A percentile compares a stretch with the other conserved stretches of the same genome.
Evolutionary conservation across 1,140 invertebrate species (phyloP).

Genomic region (Leptinotarsa undecemlineata): DNA sequence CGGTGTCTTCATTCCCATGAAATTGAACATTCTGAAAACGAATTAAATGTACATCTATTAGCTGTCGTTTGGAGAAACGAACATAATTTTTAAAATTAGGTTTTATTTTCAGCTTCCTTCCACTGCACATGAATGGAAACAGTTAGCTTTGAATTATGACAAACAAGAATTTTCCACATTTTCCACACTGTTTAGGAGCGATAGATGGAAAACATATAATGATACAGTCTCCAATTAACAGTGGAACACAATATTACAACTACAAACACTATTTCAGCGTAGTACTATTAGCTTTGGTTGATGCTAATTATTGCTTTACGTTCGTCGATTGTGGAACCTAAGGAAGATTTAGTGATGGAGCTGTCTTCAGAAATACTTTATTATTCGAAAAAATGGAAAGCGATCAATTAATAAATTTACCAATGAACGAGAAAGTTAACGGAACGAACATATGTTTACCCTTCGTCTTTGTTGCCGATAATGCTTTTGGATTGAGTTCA

Average conservation of each 20-base stretch:
- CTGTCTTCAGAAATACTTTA: conserved; percentile 33
- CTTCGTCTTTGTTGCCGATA: conserved; percentile 51
- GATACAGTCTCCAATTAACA: conserved; percentile 38
- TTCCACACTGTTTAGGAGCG: conserved; percentile 41
- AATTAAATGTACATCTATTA: not conserved
- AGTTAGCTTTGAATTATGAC: not conserved
- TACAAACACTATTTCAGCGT: conserved; percentile 42
- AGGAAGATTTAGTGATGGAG: conserved; percentile 48
- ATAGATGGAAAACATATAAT: conserved; percentile 46
- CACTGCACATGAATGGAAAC: not conserved
- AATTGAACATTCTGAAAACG: not conserved
- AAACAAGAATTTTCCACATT: conserved; percentile 41
- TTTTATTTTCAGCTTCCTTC: conserved; percentile 1
- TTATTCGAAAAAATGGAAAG: conserved; percentile 38
- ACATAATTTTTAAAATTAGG: not conserved
- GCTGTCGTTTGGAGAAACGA: not conserved
- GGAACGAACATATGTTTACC: conserved; percentile 39
- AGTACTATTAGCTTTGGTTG: conserved; percentile 37
- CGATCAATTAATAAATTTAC: conserved; percentile 44
- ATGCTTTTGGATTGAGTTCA: conserved; percentile 50
- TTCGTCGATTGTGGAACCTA: conserved; percentile 51
- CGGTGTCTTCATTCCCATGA: not conserved
- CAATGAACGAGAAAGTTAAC: conserved; percentile 34
- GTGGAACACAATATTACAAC: conserved; percentile 42
- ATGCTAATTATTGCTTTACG: conserved; percentile 45